A percentile compares a stretch with the other conserved stretches of the same genome.
These are phyloP conservation scores for Adela reaumurella DNA, from an alignment of 2,888 invertebrate genomes.

Conservation along the genomic window DNA sequence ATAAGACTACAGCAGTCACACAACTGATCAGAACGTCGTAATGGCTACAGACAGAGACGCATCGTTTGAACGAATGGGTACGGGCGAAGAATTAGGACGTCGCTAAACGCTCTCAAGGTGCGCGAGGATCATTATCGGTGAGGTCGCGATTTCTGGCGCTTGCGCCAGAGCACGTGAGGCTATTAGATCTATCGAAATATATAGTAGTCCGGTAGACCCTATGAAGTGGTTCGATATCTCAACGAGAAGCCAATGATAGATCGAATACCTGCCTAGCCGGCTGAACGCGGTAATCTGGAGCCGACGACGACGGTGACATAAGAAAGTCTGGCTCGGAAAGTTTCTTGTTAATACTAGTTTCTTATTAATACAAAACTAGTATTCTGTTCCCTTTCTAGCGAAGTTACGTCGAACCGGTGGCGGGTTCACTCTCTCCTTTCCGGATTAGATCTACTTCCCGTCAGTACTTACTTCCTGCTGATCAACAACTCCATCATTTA, in stretches of 20 bases:
- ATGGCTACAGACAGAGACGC: not conserved
- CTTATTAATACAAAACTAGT: not conserved
- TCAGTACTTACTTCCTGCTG: too few species aligned
- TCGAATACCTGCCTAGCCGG: too few species aligned
- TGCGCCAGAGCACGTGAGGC: not conserved
- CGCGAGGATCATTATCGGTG: not conserved
- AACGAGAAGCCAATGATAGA: too few species aligned
- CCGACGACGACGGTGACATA: not conserved
- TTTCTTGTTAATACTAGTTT: not conserved
- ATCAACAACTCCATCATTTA: too few species aligned
- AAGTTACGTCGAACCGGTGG: not conserved
- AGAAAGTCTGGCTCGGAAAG: not conserved
- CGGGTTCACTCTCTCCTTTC: not conserved
- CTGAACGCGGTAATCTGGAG: not conserved
- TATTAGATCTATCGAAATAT: constrained; percentile 1
- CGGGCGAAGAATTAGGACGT: not conserved
- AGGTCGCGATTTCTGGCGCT: not conserved
- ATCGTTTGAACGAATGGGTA: not conserved
- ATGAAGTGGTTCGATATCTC: too few species aligned
- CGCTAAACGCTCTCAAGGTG: not conserved
- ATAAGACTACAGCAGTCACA: too few species aligned
- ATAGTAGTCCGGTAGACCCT: constrained; percentile 5
- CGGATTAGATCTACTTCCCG: too few species aligned
- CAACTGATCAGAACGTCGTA: too few species aligned
- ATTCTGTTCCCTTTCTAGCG: not conserved